Evolutionary conservation across 1,140 invertebrate species (phyloP), one percentile per base, ranked within the genome.

Genomic region (Nebria ingens): DNA sequence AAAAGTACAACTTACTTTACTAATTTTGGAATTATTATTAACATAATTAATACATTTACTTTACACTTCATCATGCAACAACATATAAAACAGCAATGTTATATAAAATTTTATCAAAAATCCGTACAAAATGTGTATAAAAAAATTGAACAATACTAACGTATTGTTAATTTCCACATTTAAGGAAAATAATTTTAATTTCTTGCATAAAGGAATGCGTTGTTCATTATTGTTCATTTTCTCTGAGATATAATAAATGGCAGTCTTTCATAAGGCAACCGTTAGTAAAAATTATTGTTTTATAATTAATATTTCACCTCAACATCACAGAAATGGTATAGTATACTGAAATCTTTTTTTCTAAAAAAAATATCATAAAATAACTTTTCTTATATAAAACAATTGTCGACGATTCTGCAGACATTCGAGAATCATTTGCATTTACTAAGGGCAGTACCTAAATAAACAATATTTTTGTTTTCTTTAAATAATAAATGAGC

Each of bases 321-420:
- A 17, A 45, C 40, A 45, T 45, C 40, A 45, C 40, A 45, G 40
- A 45, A 45, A 45, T 17, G 40, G 40, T 45, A 45, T 45, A 45
- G 25, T 45, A 45, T 45, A 45, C 40, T 45, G 40, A 17, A 45
- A 45, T 45, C 40, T 45, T 17, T 45, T 45, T 4, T n/a, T n/a
- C n/a, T n/a, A n/a, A n/a, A n/a, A n/a, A n/a, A n/a, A n/a, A n/a
- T n/a, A n/a, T n/a, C n/a, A n/a, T n/a, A n/a, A n/a, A n/a, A n/a
- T n/a, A n/a, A n/a, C n/a, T n/a, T n/a, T n/a, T n/a, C n/a, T n/a
- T n/a, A n/a, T n/a, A n/a, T n/a, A n/a, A n/a, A n/a, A n/a, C n/a
- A n/a, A n/a, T n/a, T n/a, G n/a, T n/a, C n/a, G n/a, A n/a, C n/a
- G n/a, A n/a, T n/a, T n/a, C n/a, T n/a, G n/a, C n/a, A n/a, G n/a